phyloP scores from a whole-genome alignment of 2,888 invertebrate species.

The Caenorhabditis sp. region DNA sequence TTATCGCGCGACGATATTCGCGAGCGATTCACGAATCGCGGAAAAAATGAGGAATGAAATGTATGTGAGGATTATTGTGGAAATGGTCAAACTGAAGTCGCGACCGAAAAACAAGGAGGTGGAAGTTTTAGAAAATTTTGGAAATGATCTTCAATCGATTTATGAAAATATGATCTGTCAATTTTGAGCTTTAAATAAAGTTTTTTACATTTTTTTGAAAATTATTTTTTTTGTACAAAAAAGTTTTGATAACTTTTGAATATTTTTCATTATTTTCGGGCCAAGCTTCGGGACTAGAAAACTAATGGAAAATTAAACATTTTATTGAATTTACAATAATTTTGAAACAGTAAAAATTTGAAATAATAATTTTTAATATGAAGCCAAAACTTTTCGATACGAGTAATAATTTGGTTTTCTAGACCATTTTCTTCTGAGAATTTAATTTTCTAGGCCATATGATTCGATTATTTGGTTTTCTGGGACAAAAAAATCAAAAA shows the following conservation, averaged over 20 bases:
- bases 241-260: neutral
- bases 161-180: conserved; percentile 21
- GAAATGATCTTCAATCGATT: conserved; percentile 10
- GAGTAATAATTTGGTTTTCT: too few relatives aligned
- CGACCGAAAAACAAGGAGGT: conserved; percentile 6
- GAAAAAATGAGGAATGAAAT: conserved; percentile 18
- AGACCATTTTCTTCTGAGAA: too few relatives aligned
- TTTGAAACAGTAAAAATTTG: too few relatives aligned
- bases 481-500: too few relatives aligned
- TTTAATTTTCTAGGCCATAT: too few relatives aligned
- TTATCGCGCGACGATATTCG: conserved; percentile 17
- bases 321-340: too few relatives aligned
- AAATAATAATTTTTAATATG: too few relatives aligned
- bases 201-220: conserved; percentile 1
- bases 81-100: conserved; percentile 37
- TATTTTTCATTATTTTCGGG: too few relatives aligned
- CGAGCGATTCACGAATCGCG: conserved; percentile 20
- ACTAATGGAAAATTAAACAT: too few relatives aligned
- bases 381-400: too few relatives aligned
- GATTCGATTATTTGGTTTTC: neutral
- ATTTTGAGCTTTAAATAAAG: conserved; percentile 8
- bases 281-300: too few relatives aligned
- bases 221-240: neutral
- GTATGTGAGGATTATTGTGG: conserved; percentile 21
- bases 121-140: conserved; percentile 25